Conservation (phyloP, 2,888 invertebrate genomes). For the Brenthis ino region DNA sequence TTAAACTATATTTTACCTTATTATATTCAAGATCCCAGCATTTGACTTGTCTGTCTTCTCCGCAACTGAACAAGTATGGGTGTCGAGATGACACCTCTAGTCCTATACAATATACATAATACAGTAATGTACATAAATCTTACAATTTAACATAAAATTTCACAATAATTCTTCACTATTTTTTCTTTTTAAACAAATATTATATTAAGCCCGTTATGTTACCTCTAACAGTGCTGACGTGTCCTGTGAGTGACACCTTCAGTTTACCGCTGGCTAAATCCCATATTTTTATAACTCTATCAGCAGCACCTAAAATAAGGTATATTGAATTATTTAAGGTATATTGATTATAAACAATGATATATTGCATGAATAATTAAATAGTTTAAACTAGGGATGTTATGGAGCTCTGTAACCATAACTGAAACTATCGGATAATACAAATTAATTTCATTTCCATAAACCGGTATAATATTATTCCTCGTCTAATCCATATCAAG, state of each 20-base stretch:
- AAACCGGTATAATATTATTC: too few species aligned
- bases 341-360: not conserved
- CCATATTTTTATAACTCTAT: constrained; percentile 99
- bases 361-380: not conserved
- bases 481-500: too few species aligned
- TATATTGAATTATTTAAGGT: too few species aligned
- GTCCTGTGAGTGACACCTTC: constrained; percentile 98
- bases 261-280: constrained; percentile 97
- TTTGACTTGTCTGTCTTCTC: constrained; percentile 99
- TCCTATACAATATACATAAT: constrained; percentile 66
- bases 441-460: too few species aligned
- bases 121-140: too few species aligned
- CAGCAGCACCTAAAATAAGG: constrained; percentile 89
- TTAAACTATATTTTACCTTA: constrained; percentile 79
- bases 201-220: not conserved
- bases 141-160: too few species aligned
- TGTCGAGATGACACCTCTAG: constrained; percentile 96
- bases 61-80: constrained; percentile 99
- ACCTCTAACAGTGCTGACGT: constrained; percentile 97
- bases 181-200: too few species aligned
- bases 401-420: too few species aligned
- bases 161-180: too few species aligned
- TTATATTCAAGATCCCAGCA: constrained; percentile 99
- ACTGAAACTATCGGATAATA: too few species aligned
- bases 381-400: too few species aligned